These are phyloP conservation scores for Aptenodytes patagonicus DNA, from an alignment of 2,113 vertebrate species.

Conservation along the genomic window DNA sequence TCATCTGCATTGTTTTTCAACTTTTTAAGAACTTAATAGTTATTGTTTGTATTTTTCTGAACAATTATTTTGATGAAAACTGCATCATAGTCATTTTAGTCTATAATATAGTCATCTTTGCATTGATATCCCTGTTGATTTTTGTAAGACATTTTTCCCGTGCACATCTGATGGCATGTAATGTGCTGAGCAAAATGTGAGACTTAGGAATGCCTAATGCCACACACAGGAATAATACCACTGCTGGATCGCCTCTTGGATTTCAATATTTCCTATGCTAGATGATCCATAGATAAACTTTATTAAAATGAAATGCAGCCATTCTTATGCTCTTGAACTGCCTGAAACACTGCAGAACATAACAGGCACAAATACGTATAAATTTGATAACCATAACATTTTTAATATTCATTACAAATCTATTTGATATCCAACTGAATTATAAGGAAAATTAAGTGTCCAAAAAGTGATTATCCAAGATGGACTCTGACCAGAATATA, in stretches of 20 bases:
- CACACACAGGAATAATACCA: neutral
- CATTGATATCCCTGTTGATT: conserved; percentile 25
- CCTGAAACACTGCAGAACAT: neutral
- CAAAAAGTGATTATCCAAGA: neutral
- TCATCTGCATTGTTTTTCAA: neutral
- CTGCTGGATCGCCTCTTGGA: neutral
- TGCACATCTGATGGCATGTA: conserved; percentile 15
- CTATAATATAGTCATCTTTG: conserved; percentile 10
- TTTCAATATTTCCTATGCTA: neutral
- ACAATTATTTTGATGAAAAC: conserved; percentile 39
- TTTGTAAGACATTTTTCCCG: conserved; percentile 45
- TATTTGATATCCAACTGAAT: neutral
- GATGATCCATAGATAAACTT: neutral
- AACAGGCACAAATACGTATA: neutral
- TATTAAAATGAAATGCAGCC: neutral
- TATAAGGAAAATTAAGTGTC: neutral
- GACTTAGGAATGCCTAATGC: neutral
- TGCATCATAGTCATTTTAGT: conserved; percentile 46
- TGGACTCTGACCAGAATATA: neutral
- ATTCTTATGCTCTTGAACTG: neutral
- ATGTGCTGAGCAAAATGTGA: conserved; percentile 20
- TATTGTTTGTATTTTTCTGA: neutral
- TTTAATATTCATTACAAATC: neutral
- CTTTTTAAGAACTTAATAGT: neutral
- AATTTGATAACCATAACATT: neutral